A percentile compares a stretch with the other conserved stretches of the same genome.
Conservation (phyloP, 2,113 vertebrate species). For the Mystacornis crossleyi region DNA sequence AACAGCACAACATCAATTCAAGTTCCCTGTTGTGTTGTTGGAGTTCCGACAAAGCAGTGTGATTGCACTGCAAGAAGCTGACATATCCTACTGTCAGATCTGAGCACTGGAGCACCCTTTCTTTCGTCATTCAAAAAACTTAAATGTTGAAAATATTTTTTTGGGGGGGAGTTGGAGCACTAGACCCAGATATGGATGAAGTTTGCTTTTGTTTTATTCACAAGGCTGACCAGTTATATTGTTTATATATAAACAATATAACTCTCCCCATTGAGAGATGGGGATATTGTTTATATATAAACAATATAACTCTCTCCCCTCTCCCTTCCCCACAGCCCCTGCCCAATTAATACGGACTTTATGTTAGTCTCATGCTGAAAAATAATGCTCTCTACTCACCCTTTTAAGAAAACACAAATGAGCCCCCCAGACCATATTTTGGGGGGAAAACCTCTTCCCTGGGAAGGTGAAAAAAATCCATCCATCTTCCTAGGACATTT, state of each 20-base stretch:
- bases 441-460: background rate
- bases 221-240: background rate
- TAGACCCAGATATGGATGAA: background rate
- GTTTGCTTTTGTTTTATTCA: background rate
- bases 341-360: background rate
- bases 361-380: background rate
- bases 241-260: no score
- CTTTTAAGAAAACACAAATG: background rate
- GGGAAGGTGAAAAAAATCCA: background rate
- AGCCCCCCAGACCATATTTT: fast-evolving
- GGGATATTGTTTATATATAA: no score
- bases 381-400: background rate
- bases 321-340: background rate
- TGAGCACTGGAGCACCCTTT: background rate
- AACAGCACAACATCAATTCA: background rate
- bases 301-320: background rate
- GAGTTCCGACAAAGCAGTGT: background rate
- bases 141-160: background rate
- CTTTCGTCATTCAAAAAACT: background rate
- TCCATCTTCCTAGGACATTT: background rate
- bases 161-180: background rate
- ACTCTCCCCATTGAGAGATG: no score
- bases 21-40: background rate
- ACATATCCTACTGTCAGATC: background rate
- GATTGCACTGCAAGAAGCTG: background rate